Evolutionary conservation across 2,797 vertebrate genomes (phyloP).

Genomic region (Sebastes aleutianus): DNA sequence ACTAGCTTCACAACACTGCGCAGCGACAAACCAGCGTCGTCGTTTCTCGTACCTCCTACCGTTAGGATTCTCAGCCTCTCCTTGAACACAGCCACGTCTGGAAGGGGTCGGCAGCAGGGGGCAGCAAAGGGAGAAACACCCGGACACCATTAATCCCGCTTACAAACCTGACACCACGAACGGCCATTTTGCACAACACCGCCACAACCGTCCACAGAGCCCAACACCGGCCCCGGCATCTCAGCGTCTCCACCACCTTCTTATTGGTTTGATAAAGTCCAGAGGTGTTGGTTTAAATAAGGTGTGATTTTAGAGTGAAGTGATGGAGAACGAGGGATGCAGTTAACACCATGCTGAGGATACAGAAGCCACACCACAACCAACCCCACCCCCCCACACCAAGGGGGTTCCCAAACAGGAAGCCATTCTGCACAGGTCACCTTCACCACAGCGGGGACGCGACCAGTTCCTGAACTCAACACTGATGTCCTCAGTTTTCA

Average conservation of each 20-base stretch:
- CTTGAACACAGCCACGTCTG: conserved; percentile 92
- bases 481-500: neutral
- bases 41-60: conserved; percentile 90
- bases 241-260: conserved; percentile 22
- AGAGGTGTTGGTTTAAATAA: neutral
- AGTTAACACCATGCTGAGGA: conserved; percentile 27
- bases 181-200: neutral
- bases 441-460: neutral
- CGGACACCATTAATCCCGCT: conserved; percentile 65
- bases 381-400: neutral
- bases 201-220: neutral
- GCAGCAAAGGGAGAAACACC: conserved; percentile 75
- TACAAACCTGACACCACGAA: neutral
- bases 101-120: conserved; percentile 67
- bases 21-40: conserved; percentile 24
- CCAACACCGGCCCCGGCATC: neutral
- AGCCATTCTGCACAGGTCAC: conserved; percentile 38
- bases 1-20: conserved; percentile 1
- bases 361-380: conserved; percentile 19
- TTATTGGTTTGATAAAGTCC: neutral
- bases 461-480: neutral
- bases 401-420: neutral
- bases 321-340: conserved; percentile 21
- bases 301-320: neutral
- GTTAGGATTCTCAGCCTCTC: conserved; percentile 94